Evolutionary conservation across 2,113 vertebrate species (phyloP).

Genomic region (Suncus etruscus): DNA sequence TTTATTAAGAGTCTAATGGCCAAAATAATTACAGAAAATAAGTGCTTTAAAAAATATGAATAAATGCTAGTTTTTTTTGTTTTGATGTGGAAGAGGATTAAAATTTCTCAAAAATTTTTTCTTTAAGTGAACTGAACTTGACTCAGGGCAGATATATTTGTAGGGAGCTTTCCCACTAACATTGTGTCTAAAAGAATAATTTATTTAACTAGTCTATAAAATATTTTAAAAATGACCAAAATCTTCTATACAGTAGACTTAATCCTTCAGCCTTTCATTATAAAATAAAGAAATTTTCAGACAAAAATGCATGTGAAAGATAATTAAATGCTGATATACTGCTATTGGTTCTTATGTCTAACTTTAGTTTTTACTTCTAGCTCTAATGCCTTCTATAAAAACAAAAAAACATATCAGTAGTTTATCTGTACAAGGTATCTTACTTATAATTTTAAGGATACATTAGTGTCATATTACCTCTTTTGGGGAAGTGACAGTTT

Average conservation of each 20-base stretch:
- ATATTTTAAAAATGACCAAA: constrained; percentile 55
- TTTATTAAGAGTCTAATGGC: constrained; percentile 50
- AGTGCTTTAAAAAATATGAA: constrained; percentile 46
- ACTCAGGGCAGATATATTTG: neutral
- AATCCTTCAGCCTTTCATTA: constrained; percentile 64
- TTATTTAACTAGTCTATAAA: constrained; percentile 37
- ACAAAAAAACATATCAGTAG: neutral
- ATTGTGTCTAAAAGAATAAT: neutral
- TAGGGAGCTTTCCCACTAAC: constrained; percentile 43
- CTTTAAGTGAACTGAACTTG: constrained; percentile 50
- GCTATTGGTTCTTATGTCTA: constrained; percentile 35
- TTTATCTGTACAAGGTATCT: constrained; percentile 26
- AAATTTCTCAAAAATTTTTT: constrained; percentile 25
- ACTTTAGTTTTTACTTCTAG: neutral
- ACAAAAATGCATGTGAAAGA: constrained; percentile 36
- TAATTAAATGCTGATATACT: neutral
- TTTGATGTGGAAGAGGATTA: constrained; percentile 49
- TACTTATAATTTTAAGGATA: constrained; percentile 56
- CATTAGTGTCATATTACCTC: constrained; percentile 4
- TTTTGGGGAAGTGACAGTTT: constrained; percentile 68
- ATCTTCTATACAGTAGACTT: neutral
- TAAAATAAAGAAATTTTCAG: constrained; percentile 33
- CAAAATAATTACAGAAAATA: constrained; percentile 44
- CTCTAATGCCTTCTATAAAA: neutral
- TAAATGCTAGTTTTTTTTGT: constrained; percentile 64